Conservation (phyloP, 2,797 vertebrate species). For the Tokudaia tokunoshimensis region DNA sequence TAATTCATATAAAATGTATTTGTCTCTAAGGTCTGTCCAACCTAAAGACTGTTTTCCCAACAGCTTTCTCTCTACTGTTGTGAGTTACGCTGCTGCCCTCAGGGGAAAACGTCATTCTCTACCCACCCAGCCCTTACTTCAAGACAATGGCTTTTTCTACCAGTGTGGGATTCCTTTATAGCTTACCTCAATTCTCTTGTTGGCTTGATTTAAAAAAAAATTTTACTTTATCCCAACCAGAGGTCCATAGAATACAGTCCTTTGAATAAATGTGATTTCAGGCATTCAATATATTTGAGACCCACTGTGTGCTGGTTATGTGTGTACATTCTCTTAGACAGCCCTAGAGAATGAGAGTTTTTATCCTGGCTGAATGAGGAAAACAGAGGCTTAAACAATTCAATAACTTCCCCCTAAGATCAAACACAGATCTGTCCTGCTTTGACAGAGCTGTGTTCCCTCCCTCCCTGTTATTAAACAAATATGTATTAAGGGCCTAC, state of each 20-base stretch:
- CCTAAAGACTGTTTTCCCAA: neutral
- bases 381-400: conserved; percentile 41
- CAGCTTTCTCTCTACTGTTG: neutral
- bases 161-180: neutral
- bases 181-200: neutral
- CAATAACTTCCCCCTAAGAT: neutral
- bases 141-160: neutral
- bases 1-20: neutral
- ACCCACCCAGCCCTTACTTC: neutral
- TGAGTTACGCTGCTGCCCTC: neutral
- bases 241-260: neutral
- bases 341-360: neutral
- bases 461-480: conserved; percentile 64
- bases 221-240: neutral
- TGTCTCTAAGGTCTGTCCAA: neutral
- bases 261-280: neutral
- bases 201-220: neutral
- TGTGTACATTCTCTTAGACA: neutral
- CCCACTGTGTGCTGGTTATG: neutral
- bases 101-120: neutral
- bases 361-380: neutral
- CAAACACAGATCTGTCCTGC: conserved; percentile 39
- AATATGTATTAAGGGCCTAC: conserved; percentile 22
- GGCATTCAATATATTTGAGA: neutral
- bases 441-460: neutral